These are phyloP conservation scores for Eulithis prunata DNA, from an alignment of 2,888 invertebrate genomes.

Conservation along the genomic window DNA sequence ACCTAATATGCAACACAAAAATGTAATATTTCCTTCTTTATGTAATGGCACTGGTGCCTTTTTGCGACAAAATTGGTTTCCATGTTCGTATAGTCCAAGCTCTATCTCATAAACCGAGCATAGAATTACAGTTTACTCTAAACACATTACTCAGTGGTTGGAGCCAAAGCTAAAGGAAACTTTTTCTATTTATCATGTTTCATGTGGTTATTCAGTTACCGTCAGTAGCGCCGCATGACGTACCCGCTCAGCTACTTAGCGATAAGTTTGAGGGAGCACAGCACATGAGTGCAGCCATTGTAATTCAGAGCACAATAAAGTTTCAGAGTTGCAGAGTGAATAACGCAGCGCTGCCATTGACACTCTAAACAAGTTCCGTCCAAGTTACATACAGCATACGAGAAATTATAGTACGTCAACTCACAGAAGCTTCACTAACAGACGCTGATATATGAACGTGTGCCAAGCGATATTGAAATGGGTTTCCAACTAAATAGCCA, in stretches of 20 bases:
- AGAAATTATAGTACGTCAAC: conserved; percentile 16
- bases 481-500: no score
- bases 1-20: no score
- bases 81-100: neutral
- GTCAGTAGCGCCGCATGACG: conserved; percentile 41
- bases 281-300: conserved; percentile 50
- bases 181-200: conserved; percentile 43
- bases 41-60: no score
- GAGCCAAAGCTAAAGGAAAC: conserved; percentile 29
- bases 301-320: conserved; percentile 56
- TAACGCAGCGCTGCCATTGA: conserved; percentile 61
- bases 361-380: conserved; percentile 62
- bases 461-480: no score
- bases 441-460: conserved; percentile 1
- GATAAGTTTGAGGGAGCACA: conserved; percentile 39
- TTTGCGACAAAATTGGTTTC: neutral
- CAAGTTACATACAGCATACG: conserved; percentile 46
- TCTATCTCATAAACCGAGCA: conserved; percentile 3
- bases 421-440: conserved; percentile 5
- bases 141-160: conserved; percentile 26
- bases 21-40: no score
- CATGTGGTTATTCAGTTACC: conserved; percentile 43
- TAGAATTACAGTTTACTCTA: conserved; percentile 21
- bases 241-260: conserved; percentile 42
- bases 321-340: conserved; percentile 54